Conservation (phyloP, 2,797 vertebrate species). For the Alca torda region DNA sequence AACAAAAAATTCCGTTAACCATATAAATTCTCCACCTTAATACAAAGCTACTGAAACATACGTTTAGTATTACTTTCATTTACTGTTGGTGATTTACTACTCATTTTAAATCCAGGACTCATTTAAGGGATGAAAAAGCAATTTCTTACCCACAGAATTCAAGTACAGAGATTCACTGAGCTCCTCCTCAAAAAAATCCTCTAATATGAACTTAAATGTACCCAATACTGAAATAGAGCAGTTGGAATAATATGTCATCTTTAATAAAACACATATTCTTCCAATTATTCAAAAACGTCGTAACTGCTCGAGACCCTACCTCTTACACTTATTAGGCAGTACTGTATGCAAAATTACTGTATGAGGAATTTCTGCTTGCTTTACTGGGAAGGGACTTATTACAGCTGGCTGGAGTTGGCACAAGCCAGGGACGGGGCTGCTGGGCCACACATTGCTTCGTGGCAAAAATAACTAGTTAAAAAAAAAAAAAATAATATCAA, state of each 20-base stretch:
- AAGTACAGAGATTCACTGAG: not conserved
- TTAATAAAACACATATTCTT: not conserved
- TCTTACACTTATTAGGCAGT: not conserved
- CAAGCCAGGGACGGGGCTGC: not conserved
- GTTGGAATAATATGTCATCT: not conserved
- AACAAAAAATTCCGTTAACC: not conserved
- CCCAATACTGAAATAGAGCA: not conserved
- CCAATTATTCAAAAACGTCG: not conserved
- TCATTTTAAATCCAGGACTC: not conserved
- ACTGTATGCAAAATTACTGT: not conserved
- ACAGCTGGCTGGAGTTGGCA: not conserved
- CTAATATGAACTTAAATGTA: not conserved
- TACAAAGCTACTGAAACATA: not conserved
- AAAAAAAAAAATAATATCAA: not conserved
- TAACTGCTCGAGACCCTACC: not conserved
- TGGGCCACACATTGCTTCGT: not conserved
- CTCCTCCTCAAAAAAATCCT: not conserved
- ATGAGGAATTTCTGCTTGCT: not conserved
- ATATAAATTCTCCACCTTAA: not conserved
- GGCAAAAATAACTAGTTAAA: fast-evolving
- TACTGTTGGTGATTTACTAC: not conserved
- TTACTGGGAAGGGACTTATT: not conserved
- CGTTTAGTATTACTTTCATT: not conserved
- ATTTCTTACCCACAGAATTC: not conserved
- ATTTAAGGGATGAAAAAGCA: not conserved